These are phyloP conservation scores for Epiblema foenella DNA, from an alignment of 2,888 invertebrate species.

Conservation along the genomic window DNA sequence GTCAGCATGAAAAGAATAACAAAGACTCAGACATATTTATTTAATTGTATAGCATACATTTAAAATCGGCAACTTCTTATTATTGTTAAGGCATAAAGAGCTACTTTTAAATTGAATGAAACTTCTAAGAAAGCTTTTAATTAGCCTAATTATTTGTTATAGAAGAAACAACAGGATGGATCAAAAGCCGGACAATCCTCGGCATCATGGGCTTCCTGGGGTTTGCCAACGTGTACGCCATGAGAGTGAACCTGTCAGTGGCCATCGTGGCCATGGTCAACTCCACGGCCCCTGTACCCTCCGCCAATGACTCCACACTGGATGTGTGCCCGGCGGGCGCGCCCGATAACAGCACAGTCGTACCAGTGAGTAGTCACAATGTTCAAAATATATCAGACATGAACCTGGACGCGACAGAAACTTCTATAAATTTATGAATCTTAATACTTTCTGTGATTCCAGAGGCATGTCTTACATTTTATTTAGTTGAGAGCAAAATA, in stretches of 20 bases:
- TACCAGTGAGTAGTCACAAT: slow-evolving; percentile 64
- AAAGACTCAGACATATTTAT: no score
- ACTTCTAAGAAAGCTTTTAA: background rate
- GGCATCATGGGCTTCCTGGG: slow-evolving; percentile 95
- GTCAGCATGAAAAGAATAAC: no score
- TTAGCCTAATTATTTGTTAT: slow-evolving; percentile 57
- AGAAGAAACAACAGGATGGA: slow-evolving; percentile 87
- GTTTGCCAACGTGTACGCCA: slow-evolving; percentile 94
- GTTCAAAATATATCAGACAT: no score
- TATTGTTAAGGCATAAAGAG: no score
- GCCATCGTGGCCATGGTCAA: slow-evolving; percentile 98
- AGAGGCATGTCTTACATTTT: no score
- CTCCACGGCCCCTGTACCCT: slow-evolving; percentile 85
- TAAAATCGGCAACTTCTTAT: no score
- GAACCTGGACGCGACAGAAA: no score
- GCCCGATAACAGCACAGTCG: slow-evolving; percentile 72
- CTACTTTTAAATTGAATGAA: no score
- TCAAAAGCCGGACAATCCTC: slow-evolving; percentile 90
- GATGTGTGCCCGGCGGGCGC: slow-evolving; percentile 86
- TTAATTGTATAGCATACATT: no score
- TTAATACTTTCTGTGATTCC: no score
- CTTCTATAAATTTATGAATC: no score
- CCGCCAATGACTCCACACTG: slow-evolving; percentile 82
- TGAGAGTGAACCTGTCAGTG: slow-evolving; percentile 95
- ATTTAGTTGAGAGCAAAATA: no score